Percentiles rank a stretch among this genome's conserved stretches.
Conservation (phyloP, 92 coral and sea anemone species). For the Umimayanthus chanpuru region DNA sequence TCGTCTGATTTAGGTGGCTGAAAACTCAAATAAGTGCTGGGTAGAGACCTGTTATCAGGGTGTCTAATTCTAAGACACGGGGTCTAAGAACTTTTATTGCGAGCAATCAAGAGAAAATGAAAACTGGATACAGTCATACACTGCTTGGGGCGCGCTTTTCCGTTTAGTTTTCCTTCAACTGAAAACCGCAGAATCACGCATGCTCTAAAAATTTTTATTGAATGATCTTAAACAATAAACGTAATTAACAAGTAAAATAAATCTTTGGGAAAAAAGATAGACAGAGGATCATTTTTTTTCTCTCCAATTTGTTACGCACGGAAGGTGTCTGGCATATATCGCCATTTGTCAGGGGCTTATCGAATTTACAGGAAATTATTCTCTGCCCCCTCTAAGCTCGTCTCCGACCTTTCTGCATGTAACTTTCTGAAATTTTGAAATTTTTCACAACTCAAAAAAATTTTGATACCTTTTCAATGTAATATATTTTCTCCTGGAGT, state of each 20-base stretch:
- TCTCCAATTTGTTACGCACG: slow-evolving; percentile 48
- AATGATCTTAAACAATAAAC: slow-evolving; percentile 27
- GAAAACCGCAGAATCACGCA: slow-evolving; percentile 46
- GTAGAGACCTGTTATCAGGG: slow-evolving; percentile 67
- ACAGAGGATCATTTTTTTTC: slow-evolving; percentile 55
- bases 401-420: slow-evolving; percentile 77
- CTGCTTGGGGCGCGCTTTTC: background rate
- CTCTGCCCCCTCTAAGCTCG: slow-evolving; percentile 77
- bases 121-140: background rate
- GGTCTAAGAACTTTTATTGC: slow-evolving; percentile 47
- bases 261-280: slow-evolving; percentile 64
- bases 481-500: slow-evolving; percentile 12
- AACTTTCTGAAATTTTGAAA: slow-evolving; percentile 75
- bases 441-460: slow-evolving; percentile 61
- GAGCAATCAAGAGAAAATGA: slow-evolving; percentile 51
- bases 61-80: slow-evolving; percentile 73
- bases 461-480: slow-evolving; percentile 14
- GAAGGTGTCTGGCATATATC: slow-evolving; percentile 81
- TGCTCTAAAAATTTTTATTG: slow-evolving; percentile 30
- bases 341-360: slow-evolving; percentile 85
- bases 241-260: slow-evolving; percentile 51
- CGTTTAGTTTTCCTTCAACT: slow-evolving; percentile 16
- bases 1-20: slow-evolving; percentile 38
- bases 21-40: slow-evolving; percentile 47
- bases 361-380: slow-evolving; percentile 90